Evolutionary conservation across 2,113 vertebrate species (phyloP).

Genomic region (Pteruthius melanotis): DNA sequence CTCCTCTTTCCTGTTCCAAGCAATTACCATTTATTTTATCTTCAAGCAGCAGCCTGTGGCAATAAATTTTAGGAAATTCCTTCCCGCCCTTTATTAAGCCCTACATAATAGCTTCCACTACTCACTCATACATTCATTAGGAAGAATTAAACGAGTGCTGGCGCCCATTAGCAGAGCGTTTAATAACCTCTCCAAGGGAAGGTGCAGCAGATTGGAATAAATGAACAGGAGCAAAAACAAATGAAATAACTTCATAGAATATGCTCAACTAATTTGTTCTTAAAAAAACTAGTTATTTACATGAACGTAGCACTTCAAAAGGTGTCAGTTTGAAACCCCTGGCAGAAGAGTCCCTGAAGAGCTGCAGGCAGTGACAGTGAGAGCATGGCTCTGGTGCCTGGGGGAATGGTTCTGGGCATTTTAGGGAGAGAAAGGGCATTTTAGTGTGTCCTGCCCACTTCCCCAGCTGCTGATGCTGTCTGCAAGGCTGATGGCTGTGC

Average conservation of each 20-base stretch:
- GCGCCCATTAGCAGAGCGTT: conserved; percentile 52
- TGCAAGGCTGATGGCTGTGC: not conserved
- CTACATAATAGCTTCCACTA: conserved; percentile 44
- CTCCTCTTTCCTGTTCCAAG: conserved; percentile 43
- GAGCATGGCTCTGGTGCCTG: not conserved
- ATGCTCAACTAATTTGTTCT: conserved; percentile 34
- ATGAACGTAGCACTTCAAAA: not conserved
- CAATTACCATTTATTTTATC: conserved; percentile 67
- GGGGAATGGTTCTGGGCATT: not conserved
- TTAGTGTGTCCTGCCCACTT: not conserved
- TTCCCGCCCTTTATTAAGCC: conserved; percentile 62
- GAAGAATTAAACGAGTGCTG: conserved; percentile 59
- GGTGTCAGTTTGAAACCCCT: not conserved
- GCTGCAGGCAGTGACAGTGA: not conserved
- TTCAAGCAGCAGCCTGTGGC: conserved; percentile 58
- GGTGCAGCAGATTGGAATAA: conserved; percentile 58
- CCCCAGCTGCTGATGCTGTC: not conserved
- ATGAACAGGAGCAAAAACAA: conserved; percentile 53
- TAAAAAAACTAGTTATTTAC: not conserved
- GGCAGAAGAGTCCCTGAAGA: not conserved
- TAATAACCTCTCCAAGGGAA: conserved; percentile 62
- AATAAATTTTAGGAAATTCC: conserved; percentile 61
- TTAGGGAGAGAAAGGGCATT: not conserved
- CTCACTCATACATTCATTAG: conserved; percentile 57
- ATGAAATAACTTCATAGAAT: conserved; percentile 44